Evolutionary conservation across 2,113 vertebrate species (phyloP), one percentile per base, ranked within the genome.

Genomic region (Phylloscopus trochiloides): DNA sequence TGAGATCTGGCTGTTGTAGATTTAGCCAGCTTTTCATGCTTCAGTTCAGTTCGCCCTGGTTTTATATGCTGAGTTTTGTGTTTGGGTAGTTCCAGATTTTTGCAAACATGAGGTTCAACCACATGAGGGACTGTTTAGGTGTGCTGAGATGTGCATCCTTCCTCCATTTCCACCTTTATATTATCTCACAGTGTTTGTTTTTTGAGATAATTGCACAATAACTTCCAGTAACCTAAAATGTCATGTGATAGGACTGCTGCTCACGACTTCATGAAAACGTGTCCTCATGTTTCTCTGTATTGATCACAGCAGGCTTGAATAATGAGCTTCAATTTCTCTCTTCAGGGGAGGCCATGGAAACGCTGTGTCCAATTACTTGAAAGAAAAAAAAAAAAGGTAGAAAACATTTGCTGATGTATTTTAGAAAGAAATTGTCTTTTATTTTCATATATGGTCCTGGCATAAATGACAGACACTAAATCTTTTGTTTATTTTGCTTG

Each of bases 311-410:
- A 71, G 28, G 47, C 66, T 76, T 62, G 47, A 92, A 86, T 90
- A 94, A 94, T 71, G 72, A 95, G 45, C 51, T 88, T 93, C 68
- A 83, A 51, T 86, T 90, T 95, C 43, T 92, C 63, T 88, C 61
- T 76, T 93, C 79, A 90, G 77, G 29, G 52, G 28, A 85, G 71
- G 74, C 73, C 24, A 13, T 75, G 78, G 75, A 91, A 96, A 70
- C 43, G 43, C 26, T 51, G n/a, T 73, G n/a, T 81, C 47, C 72
- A 93, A 74, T 93, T 70, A 92, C 68, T 87, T 57, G 48, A 78
- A 84, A 81, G 24, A 19, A 79, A 72, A 79, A 79, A 87, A 52
- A 29, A 3, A 43, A 43, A 40, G 5, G 40, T 26, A 61, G 58
- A 91, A 91, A 81, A 58, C 11, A 14, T 29, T 93, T 66, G 51